Evolutionary conservation across 2,113 vertebrate genomes (phyloP).

Genomic region (Equus przewalskii): DNA sequence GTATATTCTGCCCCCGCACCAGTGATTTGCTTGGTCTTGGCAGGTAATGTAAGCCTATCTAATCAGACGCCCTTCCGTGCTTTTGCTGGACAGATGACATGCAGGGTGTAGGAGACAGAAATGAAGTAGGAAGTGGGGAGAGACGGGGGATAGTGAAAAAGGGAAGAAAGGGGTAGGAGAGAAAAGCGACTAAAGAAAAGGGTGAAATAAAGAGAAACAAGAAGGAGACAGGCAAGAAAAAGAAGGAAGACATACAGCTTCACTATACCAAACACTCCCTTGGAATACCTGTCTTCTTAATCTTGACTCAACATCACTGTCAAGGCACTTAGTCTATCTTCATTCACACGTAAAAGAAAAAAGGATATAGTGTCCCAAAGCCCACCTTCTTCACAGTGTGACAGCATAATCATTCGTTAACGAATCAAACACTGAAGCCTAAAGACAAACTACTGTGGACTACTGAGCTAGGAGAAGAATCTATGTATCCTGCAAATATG

Average conservation of each 20-base stretch:
- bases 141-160: too few relatives aligned
- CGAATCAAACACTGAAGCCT: not conserved
- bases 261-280: not conserved
- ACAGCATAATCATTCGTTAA: not conserved
- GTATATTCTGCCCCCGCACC: accelerated
- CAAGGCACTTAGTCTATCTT: not conserved
- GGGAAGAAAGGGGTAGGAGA: not conserved
- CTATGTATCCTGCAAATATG: not conserved
- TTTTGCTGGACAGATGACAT: not conserved
- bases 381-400: not conserved
- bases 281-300: not conserved
- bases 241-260: not conserved
- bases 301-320: not conserved
- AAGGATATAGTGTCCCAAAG: not conserved
- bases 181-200: not conserved
- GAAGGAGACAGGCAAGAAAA: not conserved
- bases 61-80: not conserved
- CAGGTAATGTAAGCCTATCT: not conserved
- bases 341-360: not conserved
- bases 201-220: not conserved
- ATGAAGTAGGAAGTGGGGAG: not conserved
- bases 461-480: not conserved
- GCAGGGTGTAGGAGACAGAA: accelerated
- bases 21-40: too few relatives aligned
- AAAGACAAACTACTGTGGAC: not conserved